A percentile compares a stretch with the other conserved stretches of the same genome.
phyloP scores from a whole-genome alignment of 1,140 invertebrate genomes.

The Heliothis virescens region DNA sequence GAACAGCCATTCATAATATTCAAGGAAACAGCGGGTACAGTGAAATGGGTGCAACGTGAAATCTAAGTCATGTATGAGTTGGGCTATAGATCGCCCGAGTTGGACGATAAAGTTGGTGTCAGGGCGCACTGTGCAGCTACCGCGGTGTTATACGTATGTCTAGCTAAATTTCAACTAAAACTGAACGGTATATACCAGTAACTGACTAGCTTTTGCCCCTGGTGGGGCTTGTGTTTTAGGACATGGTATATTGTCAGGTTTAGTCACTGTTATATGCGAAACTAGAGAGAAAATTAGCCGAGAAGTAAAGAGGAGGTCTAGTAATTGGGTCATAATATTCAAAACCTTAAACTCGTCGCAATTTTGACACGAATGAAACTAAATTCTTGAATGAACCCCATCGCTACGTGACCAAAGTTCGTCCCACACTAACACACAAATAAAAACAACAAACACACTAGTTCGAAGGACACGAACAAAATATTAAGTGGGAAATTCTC shows the following conservation, averaged over 20 bases:
- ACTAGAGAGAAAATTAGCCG: no score
- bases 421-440: neutral
- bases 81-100: conserved; percentile 25
- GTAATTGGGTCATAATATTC: neutral
- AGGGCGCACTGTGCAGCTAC: neutral
- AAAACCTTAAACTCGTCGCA: neutral
- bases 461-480: conserved; percentile 9
- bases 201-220: no score
- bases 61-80: neutral
- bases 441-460: conserved; percentile 16
- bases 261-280: no score
- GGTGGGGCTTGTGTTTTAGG: no score
- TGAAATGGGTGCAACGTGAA: neutral
- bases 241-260: neutral
- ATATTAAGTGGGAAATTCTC: conserved; percentile 15
- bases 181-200: conserved; percentile 6
- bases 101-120: conserved; percentile 18
- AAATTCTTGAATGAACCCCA: neutral
- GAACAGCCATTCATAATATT: neutral
- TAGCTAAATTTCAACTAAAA: neutral
- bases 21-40: neutral
- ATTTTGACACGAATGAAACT: neutral
- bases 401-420: conserved; percentile 7
- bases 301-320: neutral
- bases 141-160: neutral